phyloP scores from a whole-genome alignment of 1,140 invertebrate genomes.

The Atta colombica region DNA sequence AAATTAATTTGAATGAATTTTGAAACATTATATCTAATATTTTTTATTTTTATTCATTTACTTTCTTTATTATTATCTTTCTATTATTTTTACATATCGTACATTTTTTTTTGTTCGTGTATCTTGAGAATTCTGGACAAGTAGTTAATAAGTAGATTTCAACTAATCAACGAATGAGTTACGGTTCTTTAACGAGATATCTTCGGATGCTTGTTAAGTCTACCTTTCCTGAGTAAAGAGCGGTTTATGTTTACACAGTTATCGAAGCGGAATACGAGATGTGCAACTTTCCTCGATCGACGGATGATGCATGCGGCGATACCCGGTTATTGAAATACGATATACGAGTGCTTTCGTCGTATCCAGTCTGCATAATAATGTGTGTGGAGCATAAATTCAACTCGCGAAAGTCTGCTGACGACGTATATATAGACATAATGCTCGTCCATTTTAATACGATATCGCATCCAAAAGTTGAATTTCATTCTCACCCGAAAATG shows the following conservation, averaged over 20 bases:
- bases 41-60: background rate
- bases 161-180: constrained; percentile 16
- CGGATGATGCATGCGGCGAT: constrained; percentile 49
- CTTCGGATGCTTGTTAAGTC: constrained; percentile 26
- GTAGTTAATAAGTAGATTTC: background rate
- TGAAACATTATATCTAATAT: background rate
- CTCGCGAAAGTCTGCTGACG: constrained; percentile 45
- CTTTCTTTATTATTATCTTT: constrained; percentile 15
- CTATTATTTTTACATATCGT: background rate
- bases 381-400: constrained; percentile 51
- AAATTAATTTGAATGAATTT: constrained; percentile 3
- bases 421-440: constrained; percentile 2
- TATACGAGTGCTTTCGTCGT: constrained; percentile 42
- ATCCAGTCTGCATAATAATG: constrained; percentile 55
- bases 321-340: constrained; percentile 56
- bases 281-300: constrained; percentile 41
- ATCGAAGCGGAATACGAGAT: constrained; percentile 33
- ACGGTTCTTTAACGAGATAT: background rate
- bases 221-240: constrained; percentile 11
- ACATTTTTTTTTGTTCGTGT: background rate
- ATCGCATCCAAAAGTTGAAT: constrained; percentile 28
- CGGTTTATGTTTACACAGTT: constrained; percentile 47
- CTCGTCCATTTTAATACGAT: constrained; percentile 4
- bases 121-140: background rate
- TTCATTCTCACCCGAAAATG: constrained; percentile 18